phyloP scores from a whole-genome alignment of 1,140 invertebrate genomes.

The Lepidostoma basale region DNA sequence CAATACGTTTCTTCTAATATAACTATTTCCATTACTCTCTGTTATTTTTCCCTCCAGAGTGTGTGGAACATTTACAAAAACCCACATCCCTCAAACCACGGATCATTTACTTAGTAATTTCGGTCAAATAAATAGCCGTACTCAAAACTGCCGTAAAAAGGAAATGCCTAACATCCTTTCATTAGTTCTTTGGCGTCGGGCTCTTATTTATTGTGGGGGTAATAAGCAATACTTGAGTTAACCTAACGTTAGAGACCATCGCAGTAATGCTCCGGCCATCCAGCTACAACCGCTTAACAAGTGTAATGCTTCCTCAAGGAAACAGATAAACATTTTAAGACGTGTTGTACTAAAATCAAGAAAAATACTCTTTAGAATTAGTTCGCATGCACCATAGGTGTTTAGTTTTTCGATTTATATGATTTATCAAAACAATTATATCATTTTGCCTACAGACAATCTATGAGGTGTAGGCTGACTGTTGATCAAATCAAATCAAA shows the following conservation, averaged over 20 bases:
- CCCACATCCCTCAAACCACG: background rate
- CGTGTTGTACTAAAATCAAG: too few species aligned
- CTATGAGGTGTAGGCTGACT: too few species aligned
- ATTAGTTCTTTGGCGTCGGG: constrained; percentile 28
- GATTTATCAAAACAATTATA: too few species aligned
- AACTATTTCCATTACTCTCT: too few species aligned
- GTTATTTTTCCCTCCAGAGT: background rate
- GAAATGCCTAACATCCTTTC: constrained; percentile 11
- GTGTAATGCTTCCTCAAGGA: background rate
- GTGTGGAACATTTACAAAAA: background rate
- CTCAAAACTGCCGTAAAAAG: background rate
- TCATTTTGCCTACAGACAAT: too few species aligned
- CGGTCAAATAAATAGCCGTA: background rate
- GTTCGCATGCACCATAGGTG: too few species aligned
- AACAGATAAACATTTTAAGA: background rate
- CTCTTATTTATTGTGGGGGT: constrained; percentile 27
- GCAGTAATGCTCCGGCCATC: constrained; percentile 38
- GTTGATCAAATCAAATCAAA: too few species aligned
- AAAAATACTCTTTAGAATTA: too few species aligned
- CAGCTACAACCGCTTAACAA: constrained; percentile 27
- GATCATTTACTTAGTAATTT: background rate
- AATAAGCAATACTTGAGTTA: constrained; percentile 33
- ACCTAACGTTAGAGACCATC: constrained; percentile 38
- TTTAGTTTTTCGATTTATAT: too few species aligned
- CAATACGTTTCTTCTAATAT: too few species aligned